Base-by-base conservation (phyloP, 2,797 vertebrate genomes). In the Neosilurus hyrtlii region DNA sequence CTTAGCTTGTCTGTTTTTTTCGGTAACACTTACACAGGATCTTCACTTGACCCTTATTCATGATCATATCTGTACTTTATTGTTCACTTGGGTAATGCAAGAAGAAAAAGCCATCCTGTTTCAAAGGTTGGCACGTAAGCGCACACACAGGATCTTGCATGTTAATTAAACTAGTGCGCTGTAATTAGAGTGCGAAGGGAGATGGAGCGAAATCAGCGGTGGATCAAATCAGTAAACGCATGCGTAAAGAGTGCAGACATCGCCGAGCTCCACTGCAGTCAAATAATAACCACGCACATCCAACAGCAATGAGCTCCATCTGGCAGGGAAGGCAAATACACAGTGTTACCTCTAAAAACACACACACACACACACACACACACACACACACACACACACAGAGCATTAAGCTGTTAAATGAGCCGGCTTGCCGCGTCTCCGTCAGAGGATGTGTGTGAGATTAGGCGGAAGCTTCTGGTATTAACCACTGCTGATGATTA, bases 401-500 rank as follows among this genome's bases (percentile, higher is more conserved):
- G 37, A 20, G 59, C 26, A 81, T 84, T 86, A 86, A 84, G 82
- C 85, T 79, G 70, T 76, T 86, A 93, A 94, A 94, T 93, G 92
- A 94, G 92, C 84, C 89, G 78, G 88, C 91, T 90, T 89, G 86
- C 89, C 87, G 87, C 87, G 76, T 91, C 93, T 92, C 90, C 91
- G 88, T 93, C 92, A 92, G 90, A 89, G 90, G 90, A 92, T 93
- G 92, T 93, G 89, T 89, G 81, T 83, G 89, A 83, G 90, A 92
- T 93, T 92, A 93, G 91, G 90, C 89, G 88, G 89, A 70, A 76
- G 86, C 85, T 79, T 86, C 43, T 57, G 86, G 82, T 88, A 91
- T 92, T 86, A 86, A 86, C 43, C 79, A 65, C 10, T 86, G 84
- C 87, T 84, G 88, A 89, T 93, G 92, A 94, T 95, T 94, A 94